These are phyloP conservation scores for Phymatocera aterrima DNA, from an alignment of 2,888 invertebrate genomes.

Conservation along the genomic window DNA sequence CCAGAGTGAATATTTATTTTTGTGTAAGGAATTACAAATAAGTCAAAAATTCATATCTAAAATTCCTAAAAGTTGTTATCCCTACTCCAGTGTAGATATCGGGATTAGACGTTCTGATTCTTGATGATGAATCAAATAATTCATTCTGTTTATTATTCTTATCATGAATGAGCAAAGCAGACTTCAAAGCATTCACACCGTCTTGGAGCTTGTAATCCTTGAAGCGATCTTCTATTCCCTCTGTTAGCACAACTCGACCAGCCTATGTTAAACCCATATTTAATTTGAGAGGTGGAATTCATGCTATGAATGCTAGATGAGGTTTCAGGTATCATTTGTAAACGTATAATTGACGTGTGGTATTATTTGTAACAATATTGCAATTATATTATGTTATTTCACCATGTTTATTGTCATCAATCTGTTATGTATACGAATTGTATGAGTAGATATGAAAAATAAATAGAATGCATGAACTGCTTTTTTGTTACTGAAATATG, in stretches of 20 bases:
- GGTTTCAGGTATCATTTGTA: background rate
- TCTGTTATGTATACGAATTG: too few species aligned
- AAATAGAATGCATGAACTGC: too few species aligned
- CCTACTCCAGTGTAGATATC: conserved; percentile 23
- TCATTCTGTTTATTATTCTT: background rate
- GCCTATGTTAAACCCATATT: background rate
- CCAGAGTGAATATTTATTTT: background rate
- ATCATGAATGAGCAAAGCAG: background rate
- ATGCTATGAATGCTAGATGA: background rate
- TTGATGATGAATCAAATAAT: background rate
- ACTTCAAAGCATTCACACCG: conserved; percentile 21
- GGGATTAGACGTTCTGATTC: background rate
- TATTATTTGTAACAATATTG: background rate
- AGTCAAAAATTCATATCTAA: background rate
- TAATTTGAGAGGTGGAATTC: background rate
- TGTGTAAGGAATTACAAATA: background rate
- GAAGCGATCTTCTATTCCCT: conserved; percentile 15
- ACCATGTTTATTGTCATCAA: too few species aligned
- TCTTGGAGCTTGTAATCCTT: conserved; percentile 36
- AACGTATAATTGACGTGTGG: background rate
- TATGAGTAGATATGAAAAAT: too few species aligned
- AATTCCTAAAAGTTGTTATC: background rate
- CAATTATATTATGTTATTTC: background rate
- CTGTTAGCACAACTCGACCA: background rate
- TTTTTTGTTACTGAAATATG: too few species aligned